Base-by-base conservation (phyloP, 2,888 invertebrate genomes). In the Eudasyphora cyanicolor region DNA sequence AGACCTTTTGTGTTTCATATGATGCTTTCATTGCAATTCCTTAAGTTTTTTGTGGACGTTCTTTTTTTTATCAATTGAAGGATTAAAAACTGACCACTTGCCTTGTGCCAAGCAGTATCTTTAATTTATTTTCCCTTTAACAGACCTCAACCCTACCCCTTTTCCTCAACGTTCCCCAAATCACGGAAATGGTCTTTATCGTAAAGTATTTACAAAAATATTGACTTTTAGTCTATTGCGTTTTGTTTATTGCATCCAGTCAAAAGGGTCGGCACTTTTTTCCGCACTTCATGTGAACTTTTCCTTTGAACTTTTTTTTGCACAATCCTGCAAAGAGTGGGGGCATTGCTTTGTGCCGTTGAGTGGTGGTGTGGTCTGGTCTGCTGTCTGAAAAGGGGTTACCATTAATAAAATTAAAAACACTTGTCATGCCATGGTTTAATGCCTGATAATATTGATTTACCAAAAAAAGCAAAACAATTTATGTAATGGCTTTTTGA, bases 351-450 rank as follows among this genome's bases (percentile, higher is more conserved):
- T n/a, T 57, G 57, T 24, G 57, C 6, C 27, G 24, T 54, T 14
- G 57, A 14, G 2, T 6, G 27, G 24, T 70, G 60, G 14, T 35
- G 12, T 60, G 71, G 42, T 24, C 29, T 12, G 7, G 69, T 45
- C 38, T 17, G 27, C 4, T 7, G 10, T 45, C 29, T 14, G 29
- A 35, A 75, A 74, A 84, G 67, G 76, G 84, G 49, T 49, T 81
- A 73, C 79, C 81, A 81, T 82, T 84, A 81, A 84, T 81, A 81
- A 84, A 84, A 84, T 81, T 81, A 84, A 84, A 81, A 84, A 79
- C 77, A 84, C 81, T 84, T 83, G 83, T 80, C 83, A 83, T 73
- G 79, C 73, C 45, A 80, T 77, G 79, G 69, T 77, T 83, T 83
- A 77, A 80, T 83, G 83, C 80, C 74, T 80, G 83, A 80, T 83